A percentile compares a stretch with the other conserved stretches of the same genome.
Evolutionary conservation across 53 echinoderm and acorn worm genomes (phyloP).

Genomic region (Zoroaster sp.): DNA sequence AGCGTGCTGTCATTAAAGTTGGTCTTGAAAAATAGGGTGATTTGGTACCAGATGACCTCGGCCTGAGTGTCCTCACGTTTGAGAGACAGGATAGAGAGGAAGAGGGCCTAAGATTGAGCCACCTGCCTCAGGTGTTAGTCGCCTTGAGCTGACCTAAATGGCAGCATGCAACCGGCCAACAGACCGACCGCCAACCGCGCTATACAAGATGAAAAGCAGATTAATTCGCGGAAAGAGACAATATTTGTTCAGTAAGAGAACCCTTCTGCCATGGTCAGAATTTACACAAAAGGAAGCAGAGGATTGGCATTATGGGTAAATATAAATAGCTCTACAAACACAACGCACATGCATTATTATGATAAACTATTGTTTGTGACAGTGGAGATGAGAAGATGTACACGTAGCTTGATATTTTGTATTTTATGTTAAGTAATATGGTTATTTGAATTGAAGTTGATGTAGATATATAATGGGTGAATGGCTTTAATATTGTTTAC

Average conservation of each 20-base stretch:
- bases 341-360: too few relatives aligned
- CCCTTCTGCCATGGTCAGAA: too few relatives aligned
- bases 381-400: too few relatives aligned
- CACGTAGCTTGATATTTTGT: too few relatives aligned
- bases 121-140: slow-evolving; percentile 7
- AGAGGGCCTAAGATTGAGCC: background rate
- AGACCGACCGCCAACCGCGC: background rate
- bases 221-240: background rate
- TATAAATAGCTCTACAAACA: background rate
- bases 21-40: background rate
- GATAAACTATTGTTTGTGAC: too few relatives aligned
- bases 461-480: too few relatives aligned
- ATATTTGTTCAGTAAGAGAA: background rate
- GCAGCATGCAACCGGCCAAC: background rate
- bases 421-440: too few relatives aligned
- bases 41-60: background rate
- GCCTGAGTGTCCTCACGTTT: background rate
- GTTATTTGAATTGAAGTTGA: too few relatives aligned
- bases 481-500: too few relatives aligned
- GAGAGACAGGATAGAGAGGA: background rate
- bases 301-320: too few relatives aligned
- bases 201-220: background rate
- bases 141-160: slow-evolving; percentile 25
- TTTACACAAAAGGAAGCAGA: background rate
- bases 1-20: background rate